These are phyloP conservation scores for Kryphioiulus occultus DNA, from an alignment of 2,888 invertebrate species.

Conservation along the genomic window DNA sequence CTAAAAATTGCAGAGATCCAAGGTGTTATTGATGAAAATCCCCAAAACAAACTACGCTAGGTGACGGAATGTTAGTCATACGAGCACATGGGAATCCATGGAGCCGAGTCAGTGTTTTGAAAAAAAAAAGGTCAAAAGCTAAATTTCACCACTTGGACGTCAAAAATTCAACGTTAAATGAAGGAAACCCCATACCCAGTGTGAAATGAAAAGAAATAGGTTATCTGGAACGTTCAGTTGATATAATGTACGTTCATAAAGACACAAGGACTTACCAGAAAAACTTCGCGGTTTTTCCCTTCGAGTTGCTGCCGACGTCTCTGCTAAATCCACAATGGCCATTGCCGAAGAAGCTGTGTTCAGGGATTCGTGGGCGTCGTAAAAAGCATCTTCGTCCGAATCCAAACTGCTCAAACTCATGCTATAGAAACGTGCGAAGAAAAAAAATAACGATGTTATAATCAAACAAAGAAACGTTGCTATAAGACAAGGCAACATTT, in stretches of 20 bases:
- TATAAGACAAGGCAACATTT: not conserved
- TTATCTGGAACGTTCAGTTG: no score
- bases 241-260: not conserved
- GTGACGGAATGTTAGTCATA: no score
- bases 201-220: no score
- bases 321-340: constrained; percentile 53
- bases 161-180: no score
- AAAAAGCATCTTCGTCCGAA: constrained; percentile 77
- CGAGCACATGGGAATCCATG: no score
- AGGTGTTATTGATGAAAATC: no score
- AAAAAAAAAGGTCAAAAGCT: no score
- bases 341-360: constrained; percentile 49
- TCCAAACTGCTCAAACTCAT: constrained; percentile 82
- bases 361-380: constrained; percentile 61
- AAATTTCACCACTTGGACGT: no score
- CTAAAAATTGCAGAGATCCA: no score
- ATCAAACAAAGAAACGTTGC: not conserved
- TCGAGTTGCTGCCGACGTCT: constrained; percentile 43
- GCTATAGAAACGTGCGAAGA: constrained; percentile 61
- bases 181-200: no score
- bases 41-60: no score
- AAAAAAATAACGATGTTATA: not conserved
- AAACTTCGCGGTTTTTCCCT: constrained; percentile 46
- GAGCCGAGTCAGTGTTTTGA: no score
- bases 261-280: constrained; percentile 41